phyloP scores from a whole-genome alignment of 2,113 vertebrate genomes.

The Lagenorhynchus albirostris region DNA sequence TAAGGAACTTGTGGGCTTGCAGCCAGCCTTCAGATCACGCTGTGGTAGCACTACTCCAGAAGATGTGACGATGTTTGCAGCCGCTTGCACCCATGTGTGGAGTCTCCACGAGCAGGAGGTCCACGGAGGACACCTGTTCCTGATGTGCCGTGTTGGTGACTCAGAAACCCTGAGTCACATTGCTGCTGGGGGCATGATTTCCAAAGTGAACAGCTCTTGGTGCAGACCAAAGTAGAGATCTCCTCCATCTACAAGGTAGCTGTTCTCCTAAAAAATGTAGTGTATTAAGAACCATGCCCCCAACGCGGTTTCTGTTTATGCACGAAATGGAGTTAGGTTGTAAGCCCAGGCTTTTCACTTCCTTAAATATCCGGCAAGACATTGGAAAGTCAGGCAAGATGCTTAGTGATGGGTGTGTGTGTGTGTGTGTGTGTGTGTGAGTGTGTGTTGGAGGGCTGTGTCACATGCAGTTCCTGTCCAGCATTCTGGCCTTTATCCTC shows the following conservation, averaged over 20 bases:
- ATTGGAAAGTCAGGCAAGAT: neutral
- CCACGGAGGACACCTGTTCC: neutral
- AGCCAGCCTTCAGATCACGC: neutral
- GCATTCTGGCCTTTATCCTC: neutral
- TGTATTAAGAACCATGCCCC: neutral
- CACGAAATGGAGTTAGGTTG: neutral
- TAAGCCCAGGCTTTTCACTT: neutral
- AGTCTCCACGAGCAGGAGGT: accelerated
- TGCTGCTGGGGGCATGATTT: neutral
- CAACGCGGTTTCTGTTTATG: neutral
- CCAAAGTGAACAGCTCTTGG: neutral
- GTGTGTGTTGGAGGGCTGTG: too few species aligned
- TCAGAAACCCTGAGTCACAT: accelerated
- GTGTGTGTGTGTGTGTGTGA: neutral
- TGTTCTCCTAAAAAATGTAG: neutral
- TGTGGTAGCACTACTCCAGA: accelerated
- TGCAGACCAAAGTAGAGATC: neutral
- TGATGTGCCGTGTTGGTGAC: neutral
- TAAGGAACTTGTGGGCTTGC: neutral
- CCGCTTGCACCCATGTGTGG: accelerated
- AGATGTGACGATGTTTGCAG: neutral
- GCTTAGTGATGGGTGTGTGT: neutral
- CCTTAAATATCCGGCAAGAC: neutral
- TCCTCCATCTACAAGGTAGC: neutral
- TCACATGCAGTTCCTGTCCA: neutral